Conservation (phyloP, 2,113 vertebrate genomes). For the Australoheros scitulus region DNA sequence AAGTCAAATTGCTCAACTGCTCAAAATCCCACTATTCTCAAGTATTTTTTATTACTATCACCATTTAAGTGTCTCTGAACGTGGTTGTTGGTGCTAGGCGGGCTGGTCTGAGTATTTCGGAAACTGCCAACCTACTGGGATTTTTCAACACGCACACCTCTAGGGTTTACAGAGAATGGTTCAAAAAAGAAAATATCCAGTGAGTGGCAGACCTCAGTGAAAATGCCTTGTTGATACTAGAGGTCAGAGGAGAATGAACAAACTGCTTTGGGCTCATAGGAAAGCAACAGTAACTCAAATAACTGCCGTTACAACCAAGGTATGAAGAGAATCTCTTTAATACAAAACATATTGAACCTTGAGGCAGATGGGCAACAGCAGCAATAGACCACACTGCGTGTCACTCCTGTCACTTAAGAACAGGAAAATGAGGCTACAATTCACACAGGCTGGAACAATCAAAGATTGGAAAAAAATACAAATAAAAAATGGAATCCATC, state of each 20-base stretch:
- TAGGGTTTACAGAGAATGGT: background rate
- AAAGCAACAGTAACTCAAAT: background rate
- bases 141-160: no score
- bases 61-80: background rate
- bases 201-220: accelerated
- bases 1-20: no score
- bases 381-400: no score
- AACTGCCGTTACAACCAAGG: no score
- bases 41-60: no score
- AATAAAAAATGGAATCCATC: accelerated
- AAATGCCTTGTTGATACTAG: background rate
- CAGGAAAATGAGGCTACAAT: background rate
- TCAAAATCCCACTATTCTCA: no score
- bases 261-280: no score
- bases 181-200: background rate
- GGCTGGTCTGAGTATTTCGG: no score
- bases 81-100: no score
- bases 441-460: background rate
- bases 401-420: no score
- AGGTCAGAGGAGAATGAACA: background rate
- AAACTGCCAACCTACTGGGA: background rate
- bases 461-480: background rate
- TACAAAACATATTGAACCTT: background rate
- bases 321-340: background rate
- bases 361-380: background rate